Evolutionary conservation across 1,140 invertebrate genomes (phyloP), one percentile per base, ranked within the genome.

Genomic region (Zaprionus africanus): DNA sequence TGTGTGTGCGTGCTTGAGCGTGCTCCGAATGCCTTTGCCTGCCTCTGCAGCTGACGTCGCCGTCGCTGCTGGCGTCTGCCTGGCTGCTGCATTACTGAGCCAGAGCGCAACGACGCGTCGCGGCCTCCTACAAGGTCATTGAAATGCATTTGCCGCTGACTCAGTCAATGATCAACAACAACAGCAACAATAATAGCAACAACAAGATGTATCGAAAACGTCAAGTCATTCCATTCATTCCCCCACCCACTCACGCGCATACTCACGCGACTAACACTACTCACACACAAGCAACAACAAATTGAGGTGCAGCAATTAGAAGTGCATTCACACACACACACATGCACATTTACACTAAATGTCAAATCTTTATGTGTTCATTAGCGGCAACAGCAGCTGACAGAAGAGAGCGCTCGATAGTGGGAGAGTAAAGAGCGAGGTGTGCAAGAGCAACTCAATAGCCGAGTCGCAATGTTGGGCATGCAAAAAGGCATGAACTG

Each of bases 241-340:
- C 38, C 26, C 57, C 17, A 56, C 15, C 17, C 34, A 19, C 65
- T 22, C 71, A n/a, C 34, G 7, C 13, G 22, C 13, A 12, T 19
- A 22, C 53, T 36, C 17, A 46, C 34, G 31, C 19, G 22, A 41
- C 31, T 34, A 34, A 34, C 31, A 34, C 7, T 9, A 34, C 31
- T 34, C 31, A 34, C 31, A 34, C 49, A 24, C 31, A 54, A n/a
- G 46, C 43, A 60, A 46, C 41, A 34, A 19, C 59, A 60, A 59
- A 59, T 67, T 59, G 41, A 60, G 4, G 56, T 41, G 58, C 46
- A 51, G 49, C 82, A 85, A 79, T 86, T 82, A 82, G 76, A 69
- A 41, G 36, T 62, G 78, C 80, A 84, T 84, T 83, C 77, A 75
- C 46, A 34, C 31, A 34, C 31, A 34, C 31, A 31, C 28, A 67